Evolutionary conservation across 2,113 vertebrate species (phyloP).

Genomic region (Xyrauchen texanus): DNA sequence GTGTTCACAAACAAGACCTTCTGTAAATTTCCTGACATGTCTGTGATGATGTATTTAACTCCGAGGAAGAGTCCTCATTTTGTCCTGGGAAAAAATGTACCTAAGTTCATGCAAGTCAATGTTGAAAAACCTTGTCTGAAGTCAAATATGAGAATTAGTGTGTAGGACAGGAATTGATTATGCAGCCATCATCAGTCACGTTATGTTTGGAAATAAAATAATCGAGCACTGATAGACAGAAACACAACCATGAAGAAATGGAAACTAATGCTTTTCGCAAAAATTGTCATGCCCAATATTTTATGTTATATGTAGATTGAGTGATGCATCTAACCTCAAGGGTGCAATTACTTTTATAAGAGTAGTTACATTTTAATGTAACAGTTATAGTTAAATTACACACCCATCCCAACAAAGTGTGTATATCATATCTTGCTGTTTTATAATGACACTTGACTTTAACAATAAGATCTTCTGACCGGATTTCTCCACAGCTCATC

Average conservation of each 20-base stretch:
- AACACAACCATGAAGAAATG: neutral
- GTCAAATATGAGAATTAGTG: neutral
- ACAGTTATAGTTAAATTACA: no score
- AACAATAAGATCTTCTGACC: no score
- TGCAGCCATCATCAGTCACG: neutral
- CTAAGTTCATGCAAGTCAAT: neutral
- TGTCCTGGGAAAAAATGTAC: slow-evolving; percentile 49
- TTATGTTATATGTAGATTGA: neutral
- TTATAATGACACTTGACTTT: no score
- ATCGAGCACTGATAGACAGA: neutral
- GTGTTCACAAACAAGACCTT: slow-evolving; percentile 47
- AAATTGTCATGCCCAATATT: neutral
- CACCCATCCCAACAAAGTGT: neutral
- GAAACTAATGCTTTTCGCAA: neutral
- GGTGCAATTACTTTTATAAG: neutral
- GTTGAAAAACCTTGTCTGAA: neutral
- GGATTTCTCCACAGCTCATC: no score
- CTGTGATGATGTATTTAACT: slow-evolving; percentile 16
- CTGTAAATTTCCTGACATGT: slow-evolving; percentile 29
- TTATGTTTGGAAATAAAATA: slow-evolving; percentile 2
- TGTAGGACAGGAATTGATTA: neutral
- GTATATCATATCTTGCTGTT: neutral
- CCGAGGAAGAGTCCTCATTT: neutral
- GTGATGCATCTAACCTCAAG: neutral
- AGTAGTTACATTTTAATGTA: no score